Percentiles rank a stretch among this genome's conserved stretches.
Evolutionary conservation across 2,888 invertebrate species (phyloP).

Genomic region (Xylocampa areola): DNA sequence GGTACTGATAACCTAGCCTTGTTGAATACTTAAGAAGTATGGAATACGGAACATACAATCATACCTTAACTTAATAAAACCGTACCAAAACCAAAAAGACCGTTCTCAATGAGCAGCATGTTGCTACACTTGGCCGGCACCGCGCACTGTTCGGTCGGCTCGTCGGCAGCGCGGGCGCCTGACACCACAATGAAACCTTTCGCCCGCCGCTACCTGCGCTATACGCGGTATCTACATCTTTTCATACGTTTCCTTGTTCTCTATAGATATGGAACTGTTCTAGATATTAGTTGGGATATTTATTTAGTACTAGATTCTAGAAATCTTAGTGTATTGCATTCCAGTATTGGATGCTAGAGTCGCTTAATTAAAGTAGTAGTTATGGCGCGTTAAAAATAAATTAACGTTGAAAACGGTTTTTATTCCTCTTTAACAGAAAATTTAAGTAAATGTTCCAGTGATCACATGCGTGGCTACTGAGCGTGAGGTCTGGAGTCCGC

Average conservation of each 20-base stretch:
- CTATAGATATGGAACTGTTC: constrained; percentile 49
- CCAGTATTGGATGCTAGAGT: not conserved
- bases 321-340: constrained; percentile 20
- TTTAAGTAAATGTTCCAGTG: no score
- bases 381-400: no score
- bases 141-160: constrained; percentile 17
- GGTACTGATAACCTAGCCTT: no score
- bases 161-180: constrained; percentile 46
- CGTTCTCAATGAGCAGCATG: constrained; percentile 22
- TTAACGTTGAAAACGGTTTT: no score
- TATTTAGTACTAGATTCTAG: constrained; percentile 18
- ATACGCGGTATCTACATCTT: constrained; percentile 48
- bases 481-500: no score
- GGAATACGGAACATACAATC: no score
- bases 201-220: constrained; percentile 65
- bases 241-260: constrained; percentile 54
- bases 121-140: constrained; percentile 28
- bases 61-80: not conserved
- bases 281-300: constrained; percentile 23
- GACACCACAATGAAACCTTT: constrained; percentile 77
- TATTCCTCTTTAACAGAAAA: no score
- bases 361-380: no score
- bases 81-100: not conserved
- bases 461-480: no score
- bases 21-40: no score